Conservation (phyloP, 2,113 vertebrate species). For the Calyptomena viridis region DNA sequence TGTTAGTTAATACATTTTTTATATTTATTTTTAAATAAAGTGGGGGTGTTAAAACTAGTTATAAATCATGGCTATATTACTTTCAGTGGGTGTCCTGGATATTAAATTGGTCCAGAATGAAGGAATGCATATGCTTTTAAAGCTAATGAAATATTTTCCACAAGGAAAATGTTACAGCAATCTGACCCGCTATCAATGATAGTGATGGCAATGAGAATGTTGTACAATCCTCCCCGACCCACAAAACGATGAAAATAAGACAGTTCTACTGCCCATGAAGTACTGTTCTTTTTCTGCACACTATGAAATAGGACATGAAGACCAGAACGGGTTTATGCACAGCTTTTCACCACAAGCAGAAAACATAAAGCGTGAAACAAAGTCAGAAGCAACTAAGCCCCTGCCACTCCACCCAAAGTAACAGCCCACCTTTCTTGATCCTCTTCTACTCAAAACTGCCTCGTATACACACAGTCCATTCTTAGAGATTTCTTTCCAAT, state of each 20-base stretch:
- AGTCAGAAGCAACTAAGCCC: not conserved
- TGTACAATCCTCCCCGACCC: not conserved
- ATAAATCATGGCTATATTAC: not conserved
- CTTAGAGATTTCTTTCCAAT: not conserved
- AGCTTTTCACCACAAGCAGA: not conserved
- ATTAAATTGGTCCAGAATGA: not conserved
- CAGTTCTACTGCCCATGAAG: not conserved
- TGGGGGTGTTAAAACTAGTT: not conserved
- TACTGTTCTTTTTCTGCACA: not conserved
- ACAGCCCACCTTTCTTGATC: not conserved
- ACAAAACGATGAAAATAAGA: not conserved
- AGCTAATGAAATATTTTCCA: not conserved
- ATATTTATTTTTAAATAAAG: not conserved
- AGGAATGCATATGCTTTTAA: not conserved
- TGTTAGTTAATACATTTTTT: not conserved
- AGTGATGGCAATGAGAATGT: not conserved
- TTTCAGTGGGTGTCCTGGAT: not conserved
- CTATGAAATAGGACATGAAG: not conserved
- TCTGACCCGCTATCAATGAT: not conserved
- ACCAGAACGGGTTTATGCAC: not conserved
- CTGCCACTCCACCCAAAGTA: not conserved
- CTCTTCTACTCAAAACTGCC: not conserved
- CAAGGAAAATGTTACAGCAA: not conserved
- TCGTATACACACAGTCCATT: rapidly evolving
- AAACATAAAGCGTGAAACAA: not conserved